Percentiles rank a stretch among this genome's conserved stretches.
These are phyloP conservation scores for Ridgeia piscesae DNA, from an alignment of 1,140 invertebrate species.

Conservation along the genomic window DNA sequence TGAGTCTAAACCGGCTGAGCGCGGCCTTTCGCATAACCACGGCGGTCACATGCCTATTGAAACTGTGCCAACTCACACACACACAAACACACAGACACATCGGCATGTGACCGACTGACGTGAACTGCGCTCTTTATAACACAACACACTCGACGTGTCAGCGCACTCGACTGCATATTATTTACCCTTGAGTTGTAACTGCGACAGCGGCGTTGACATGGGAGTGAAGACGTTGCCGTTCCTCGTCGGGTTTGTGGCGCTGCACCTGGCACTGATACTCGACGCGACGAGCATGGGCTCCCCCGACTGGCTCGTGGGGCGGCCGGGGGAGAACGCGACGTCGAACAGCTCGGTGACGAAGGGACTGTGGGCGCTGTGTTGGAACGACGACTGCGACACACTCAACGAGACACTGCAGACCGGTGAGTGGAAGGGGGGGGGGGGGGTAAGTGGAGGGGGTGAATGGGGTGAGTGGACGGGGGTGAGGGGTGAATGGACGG, in stretches of 20 bases:
- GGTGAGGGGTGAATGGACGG: no score
- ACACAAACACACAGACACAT: not conserved
- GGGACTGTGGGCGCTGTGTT: not conserved
- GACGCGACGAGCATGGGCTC: not conserved
- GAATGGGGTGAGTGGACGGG: no score
- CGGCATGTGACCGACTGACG: not conserved
- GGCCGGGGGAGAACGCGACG: not conserved
- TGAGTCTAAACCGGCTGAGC: no score
- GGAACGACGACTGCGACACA: not conserved
- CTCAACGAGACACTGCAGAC: not conserved
- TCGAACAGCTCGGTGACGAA: not conserved
- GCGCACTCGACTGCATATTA: not conserved
- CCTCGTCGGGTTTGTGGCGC: not conserved
- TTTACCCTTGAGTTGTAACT: not conserved
- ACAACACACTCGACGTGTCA: not conserved
- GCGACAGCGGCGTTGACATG: not conserved
- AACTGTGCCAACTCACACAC: not conserved
- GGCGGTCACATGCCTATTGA: not conserved
- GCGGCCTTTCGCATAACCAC: no score
- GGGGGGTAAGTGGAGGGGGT: not conserved
- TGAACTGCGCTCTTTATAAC: not conserved
- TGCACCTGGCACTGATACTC: not conserved
- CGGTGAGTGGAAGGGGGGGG: not conserved
- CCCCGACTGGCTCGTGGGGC: not conserved
- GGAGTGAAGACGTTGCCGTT: not conserved